Evolutionary conservation across 2,113 vertebrate genomes (phyloP), one percentile per base, ranked within the genome.

Genomic region (Hemibagrus wyckioides): DNA sequence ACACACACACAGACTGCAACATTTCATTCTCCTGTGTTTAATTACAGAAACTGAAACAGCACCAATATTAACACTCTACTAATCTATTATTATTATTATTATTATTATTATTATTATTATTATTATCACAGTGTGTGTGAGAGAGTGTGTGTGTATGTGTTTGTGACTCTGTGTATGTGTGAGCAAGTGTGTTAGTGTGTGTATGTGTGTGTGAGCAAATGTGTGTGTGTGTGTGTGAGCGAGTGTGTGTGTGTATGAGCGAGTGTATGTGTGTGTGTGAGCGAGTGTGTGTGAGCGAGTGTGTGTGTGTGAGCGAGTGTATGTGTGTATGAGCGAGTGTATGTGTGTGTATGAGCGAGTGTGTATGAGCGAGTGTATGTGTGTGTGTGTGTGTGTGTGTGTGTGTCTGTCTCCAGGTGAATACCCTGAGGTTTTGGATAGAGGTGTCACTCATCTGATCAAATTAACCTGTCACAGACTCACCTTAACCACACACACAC

Each of bases 381-480:
- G 44, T 44, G 44, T 44, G 44, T 44, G 44, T 44, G 44, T 48
- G 44, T 4, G 44, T 48, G 44, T 48, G 44, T 1, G 9, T 48
- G 28, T 50, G 52, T 39, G 28, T 33, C 6, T 84, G 33, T 79
- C 59, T 86, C 44, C 44, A 48, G 44, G 44, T 48, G 44, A 48
- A 48, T 8, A 63, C 92, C 95, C 93, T 91, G 89, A 84, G 95
- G 96, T 50, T 93, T 92, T 94, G 94, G 93, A 94, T 9, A 90
- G 92, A 94, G 91, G 91, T 80, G 90, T 91, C 86, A 83, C 67
- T 91, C 92, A 90, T 92, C 92, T 95, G 95, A 96, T 95, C 95
- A 92, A 94, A 94, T 92, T 73, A 96, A 97, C 96, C 96, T 97
- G 96, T 95, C 11, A 63, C 52, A 25, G 8, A 25, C 69, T 41